phyloP scores from a whole-genome alignment of 2,797 vertebrate genomes.

The Hylomyscus alleni region DNA sequence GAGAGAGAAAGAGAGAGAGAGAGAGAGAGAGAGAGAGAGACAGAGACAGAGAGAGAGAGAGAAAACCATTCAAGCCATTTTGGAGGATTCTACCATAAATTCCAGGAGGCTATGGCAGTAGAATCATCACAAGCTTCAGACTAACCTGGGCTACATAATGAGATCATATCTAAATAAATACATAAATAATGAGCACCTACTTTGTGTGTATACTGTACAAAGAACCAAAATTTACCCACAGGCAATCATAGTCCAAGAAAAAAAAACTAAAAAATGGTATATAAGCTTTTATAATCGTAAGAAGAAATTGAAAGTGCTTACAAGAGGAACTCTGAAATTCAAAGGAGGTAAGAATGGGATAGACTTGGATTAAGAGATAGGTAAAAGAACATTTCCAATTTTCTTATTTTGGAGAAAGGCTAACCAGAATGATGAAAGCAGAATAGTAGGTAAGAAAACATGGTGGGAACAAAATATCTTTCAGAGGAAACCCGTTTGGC shows the following conservation, averaged over 20 bases:
- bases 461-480: neutral
- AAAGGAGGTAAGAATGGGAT: neutral
- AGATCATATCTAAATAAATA: neutral
- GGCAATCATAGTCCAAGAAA: slow-evolving; percentile 54
- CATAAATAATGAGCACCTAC: neutral
- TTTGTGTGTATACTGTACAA: neutral
- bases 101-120: neutral
- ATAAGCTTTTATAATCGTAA: slow-evolving; percentile 50
- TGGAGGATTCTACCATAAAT: neutral
- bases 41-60: too few relatives aligned
- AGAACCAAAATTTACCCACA: slow-evolving; percentile 46
- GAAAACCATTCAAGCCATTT: slow-evolving; percentile 29
- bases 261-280: slow-evolving; percentile 19
- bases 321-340: slow-evolving; percentile 55
- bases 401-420: slow-evolving; percentile 24
- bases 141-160: neutral
- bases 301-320: slow-evolving; percentile 27
- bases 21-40: too few relatives aligned
- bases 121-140: neutral
- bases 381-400: slow-evolving; percentile 48
- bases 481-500: neutral
- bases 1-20: too few relatives aligned
- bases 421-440: neutral
- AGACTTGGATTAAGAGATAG: slow-evolving; percentile 37
- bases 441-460: slow-evolving; percentile 35